Base-by-base conservation (phyloP, 2,797 vertebrate genomes). In the Gallinago solitaria region DNA sequence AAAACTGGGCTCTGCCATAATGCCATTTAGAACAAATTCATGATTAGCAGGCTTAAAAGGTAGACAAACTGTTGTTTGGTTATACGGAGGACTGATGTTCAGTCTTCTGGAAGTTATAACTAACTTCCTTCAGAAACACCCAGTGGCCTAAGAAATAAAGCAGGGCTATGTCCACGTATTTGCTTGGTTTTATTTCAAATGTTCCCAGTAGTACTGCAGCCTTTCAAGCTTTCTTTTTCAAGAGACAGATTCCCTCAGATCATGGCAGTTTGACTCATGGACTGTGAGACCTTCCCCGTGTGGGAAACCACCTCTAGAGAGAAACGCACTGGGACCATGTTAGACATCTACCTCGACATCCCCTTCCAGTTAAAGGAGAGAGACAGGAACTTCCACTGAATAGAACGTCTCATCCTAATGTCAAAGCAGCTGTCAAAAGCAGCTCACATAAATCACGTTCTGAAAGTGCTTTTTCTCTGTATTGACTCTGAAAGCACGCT, bases 391-490 rank as follows among this genome's bases (percentile, higher is more conserved):
- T 96, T 91, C 37, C 20, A 65, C 71, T 45, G 63, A 54, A 68
- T 68, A 56, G 83, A 94, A 50, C 0, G 0, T 41, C 77, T 95
- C 78, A 69, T 83, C 75, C 47, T 33, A 7, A 6, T 65, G 68
- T 73, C 84, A 92, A 57, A 89, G 67, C n/a, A 35, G 28, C 32
- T 73, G 64, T 48, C 67, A 76, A 80, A 82, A 92, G 70, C 82
- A 65, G 63, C 89, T 93, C 70, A 79, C 63, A 91, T 54, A 45
- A 89, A 79, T 91, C 79, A 57, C 37, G 17, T 50, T 32, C 68
- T 91, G 8, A 79, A 87, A 91, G 63, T 37, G 75, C 5, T 45
- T 95, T 87, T 89, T 94, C 81, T 71, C 84, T 91, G 37, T 82
- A 50, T 79, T 89, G 67, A 20, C 84, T 84, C 71, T 83, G 92